Conservation (phyloP, 2,113 vertebrate genomes). For the Eira barbara region DNA sequence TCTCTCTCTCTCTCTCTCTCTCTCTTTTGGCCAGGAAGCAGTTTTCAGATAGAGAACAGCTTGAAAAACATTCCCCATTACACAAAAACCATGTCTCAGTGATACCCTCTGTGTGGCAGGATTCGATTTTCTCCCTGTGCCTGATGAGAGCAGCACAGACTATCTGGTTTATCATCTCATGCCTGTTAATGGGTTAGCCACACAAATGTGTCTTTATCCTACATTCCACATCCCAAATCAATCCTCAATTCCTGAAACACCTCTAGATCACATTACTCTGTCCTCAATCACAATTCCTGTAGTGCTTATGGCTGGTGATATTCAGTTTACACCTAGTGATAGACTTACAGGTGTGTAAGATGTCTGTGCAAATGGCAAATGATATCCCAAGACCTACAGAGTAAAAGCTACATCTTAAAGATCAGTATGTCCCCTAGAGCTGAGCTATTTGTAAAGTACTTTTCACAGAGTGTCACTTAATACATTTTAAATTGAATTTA, state of each 20-base stretch:
- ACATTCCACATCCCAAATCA: not conserved
- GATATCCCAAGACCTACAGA: not conserved
- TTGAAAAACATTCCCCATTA: not conserved
- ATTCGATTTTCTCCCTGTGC: not conserved
- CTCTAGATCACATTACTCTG: not conserved
- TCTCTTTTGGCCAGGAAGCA: not conserved
- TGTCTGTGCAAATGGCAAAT: not conserved
- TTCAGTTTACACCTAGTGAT: not conserved
- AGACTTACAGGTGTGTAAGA: not conserved
- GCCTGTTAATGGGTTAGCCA: not conserved
- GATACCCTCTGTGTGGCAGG: not conserved
- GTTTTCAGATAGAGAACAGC: not conserved
- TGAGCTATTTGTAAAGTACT: slow-evolving; percentile 2
- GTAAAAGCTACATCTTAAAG: not conserved
- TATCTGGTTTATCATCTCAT: not conserved
- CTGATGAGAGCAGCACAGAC: not conserved
- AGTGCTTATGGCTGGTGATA: not conserved
- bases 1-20: not conserved
- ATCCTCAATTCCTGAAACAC: not conserved
- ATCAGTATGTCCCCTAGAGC: not conserved
- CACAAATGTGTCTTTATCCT: not conserved
- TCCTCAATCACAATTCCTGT: not conserved
- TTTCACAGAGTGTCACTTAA: slow-evolving; percentile 29
- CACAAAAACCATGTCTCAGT: not conserved
- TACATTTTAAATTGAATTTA: slow-evolving; percentile 53